phyloP scores from a whole-genome alignment of 2,888 invertebrate genomes.

The Tiliacea citrago region DNA sequence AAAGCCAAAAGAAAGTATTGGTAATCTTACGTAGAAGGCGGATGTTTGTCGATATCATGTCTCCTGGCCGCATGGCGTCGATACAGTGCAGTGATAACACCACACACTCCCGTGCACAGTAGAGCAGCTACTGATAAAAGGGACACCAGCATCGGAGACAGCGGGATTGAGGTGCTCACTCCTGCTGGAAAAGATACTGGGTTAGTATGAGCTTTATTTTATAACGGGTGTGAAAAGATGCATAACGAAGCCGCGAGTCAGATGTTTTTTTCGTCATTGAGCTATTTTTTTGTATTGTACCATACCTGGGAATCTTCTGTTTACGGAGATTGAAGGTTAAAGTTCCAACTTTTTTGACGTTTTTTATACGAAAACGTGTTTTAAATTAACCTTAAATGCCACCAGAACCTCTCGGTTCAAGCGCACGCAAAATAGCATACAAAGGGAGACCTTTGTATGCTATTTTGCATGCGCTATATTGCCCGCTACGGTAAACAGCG shows the following conservation, averaged over 20 bases:
- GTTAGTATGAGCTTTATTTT: slow-evolving; percentile 16
- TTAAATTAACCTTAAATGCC: not conserved
- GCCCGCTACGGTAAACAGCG: not conserved
- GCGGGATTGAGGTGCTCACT: slow-evolving; percentile 90
- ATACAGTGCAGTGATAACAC: slow-evolving; percentile 94
- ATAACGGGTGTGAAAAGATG: fast-evolving
- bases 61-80: slow-evolving; percentile 90
- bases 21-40: slow-evolving; percentile 78
- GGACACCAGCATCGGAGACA: slow-evolving; percentile 94
- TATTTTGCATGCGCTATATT: not conserved
- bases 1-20: not conserved
- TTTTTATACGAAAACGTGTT: not conserved
- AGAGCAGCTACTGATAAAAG: slow-evolving; percentile 93
- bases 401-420: too few species aligned
- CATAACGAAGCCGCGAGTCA: not conserved
- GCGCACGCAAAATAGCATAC: too few species aligned
- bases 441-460: not conserved
- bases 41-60: slow-evolving; percentile 79
- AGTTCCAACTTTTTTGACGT: not conserved
- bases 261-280: not conserved
- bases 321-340: not conserved
- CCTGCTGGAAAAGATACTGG: slow-evolving; percentile 81
- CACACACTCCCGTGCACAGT: slow-evolving; percentile 94
- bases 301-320: not conserved
- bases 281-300: not conserved